Evolutionary conservation across 1,140 invertebrate genomes (phyloP).

Genomic region (Mylabris phalerata): DNA sequence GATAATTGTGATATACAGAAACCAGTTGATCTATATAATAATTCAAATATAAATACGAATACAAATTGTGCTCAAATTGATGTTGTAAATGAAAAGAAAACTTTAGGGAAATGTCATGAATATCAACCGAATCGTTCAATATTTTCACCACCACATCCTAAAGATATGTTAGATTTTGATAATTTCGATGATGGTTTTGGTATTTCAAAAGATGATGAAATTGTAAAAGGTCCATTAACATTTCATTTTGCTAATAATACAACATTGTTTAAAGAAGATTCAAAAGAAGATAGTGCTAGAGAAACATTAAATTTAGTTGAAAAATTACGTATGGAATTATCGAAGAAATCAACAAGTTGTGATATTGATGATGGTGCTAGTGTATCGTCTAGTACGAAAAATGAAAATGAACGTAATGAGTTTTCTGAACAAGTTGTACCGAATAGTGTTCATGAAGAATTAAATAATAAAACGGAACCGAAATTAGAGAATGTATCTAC

Average conservation of each 20-base stretch:
- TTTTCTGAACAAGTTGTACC: constrained; percentile 33
- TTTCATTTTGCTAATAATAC: constrained; percentile 54
- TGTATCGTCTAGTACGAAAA: constrained; percentile 24
- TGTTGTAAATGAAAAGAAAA: constrained; percentile 2
- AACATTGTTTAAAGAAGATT: constrained; percentile 67
- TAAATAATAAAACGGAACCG: constrained; percentile 4
- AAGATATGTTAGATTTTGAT: constrained; percentile 61
- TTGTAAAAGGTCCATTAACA: constrained; percentile 51
- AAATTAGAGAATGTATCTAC: constrained; percentile 15
- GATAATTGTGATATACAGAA: neutral
- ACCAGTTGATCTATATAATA: neutral
- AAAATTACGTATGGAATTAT: constrained; percentile 62
- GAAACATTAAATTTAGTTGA: constrained; percentile 74
- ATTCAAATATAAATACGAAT: constrained; percentile 4
- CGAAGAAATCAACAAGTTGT: constrained; percentile 51
- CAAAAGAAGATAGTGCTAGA: constrained; percentile 66
- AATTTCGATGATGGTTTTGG: constrained; percentile 59
- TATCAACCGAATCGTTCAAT: constrained; percentile 47
- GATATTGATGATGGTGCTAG: constrained; percentile 37
- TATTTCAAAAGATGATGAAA: constrained; percentile 54
- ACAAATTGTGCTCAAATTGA: constrained; percentile 3
- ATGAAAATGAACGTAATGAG: constrained; percentile 28
- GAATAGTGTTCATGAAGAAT: constrained; percentile 14
- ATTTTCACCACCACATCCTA: constrained; percentile 59
- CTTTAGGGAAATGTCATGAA: constrained; percentile 19